Percentiles rank a stretch among this genome's conserved stretches.
Conservation (phyloP, 2,797 vertebrate species). For the Poecilia wingei region DNA sequence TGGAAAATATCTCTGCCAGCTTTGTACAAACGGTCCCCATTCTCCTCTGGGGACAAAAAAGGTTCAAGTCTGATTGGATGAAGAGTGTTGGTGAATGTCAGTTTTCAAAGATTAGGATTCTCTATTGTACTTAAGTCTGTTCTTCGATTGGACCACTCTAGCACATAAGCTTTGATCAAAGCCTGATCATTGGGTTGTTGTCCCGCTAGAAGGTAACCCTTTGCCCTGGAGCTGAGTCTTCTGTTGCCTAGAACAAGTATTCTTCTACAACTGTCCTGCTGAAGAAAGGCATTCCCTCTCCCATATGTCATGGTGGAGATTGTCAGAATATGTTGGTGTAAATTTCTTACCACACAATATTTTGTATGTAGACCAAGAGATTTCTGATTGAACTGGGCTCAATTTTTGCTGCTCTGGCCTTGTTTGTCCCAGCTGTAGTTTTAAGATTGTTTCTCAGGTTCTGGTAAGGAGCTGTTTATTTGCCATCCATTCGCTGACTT, state of each 20-base stretch:
- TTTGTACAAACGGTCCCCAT: background rate
- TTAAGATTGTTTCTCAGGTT: background rate
- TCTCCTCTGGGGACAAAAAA: background rate
- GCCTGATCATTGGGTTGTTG: background rate
- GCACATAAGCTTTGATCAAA: background rate
- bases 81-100: background rate
- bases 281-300: too few species aligned
- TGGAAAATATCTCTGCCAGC: background rate
- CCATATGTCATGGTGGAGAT: too few species aligned
- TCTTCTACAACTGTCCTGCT: background rate
- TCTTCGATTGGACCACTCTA: background rate
- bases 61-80: background rate
- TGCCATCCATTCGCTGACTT: background rate
- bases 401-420: background rate
- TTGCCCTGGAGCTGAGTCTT: background rate
- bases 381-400: background rate
- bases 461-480: background rate
- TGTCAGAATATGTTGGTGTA: too few species aligned
- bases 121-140: background rate
- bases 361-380: background rate
- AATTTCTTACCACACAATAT: background rate
- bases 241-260: background rate
- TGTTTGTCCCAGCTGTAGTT: background rate
- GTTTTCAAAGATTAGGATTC: background rate
- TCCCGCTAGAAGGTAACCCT: background rate